Conservation (phyloP, 2,888 invertebrate species). For the Troglohyphantes excavatus region DNA sequence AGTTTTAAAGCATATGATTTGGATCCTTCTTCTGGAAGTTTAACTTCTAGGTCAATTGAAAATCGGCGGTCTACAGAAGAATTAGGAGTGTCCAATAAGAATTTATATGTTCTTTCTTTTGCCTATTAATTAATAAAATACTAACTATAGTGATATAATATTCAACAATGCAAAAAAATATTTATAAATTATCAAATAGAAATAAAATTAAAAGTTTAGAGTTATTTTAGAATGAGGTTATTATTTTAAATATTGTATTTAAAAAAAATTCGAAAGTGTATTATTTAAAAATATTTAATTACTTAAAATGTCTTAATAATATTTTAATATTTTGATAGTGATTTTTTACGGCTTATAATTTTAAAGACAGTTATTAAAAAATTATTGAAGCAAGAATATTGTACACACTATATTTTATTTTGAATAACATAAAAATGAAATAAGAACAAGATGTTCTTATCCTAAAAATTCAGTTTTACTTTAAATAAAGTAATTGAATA, state of each 20-base stretch:
- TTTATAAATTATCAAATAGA: neutral
- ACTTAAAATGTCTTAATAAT: neutral
- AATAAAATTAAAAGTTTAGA: no score
- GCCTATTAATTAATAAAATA: neutral
- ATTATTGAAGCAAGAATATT: no score
- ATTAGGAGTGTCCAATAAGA: constrained; percentile 59
- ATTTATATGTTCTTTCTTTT: constrained; percentile 46
- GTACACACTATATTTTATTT: no score
- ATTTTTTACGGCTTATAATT: no score
- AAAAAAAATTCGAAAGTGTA: neutral
- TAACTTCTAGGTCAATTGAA: constrained; percentile 11
- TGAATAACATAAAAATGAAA: no score
- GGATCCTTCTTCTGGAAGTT: constrained; percentile 18
- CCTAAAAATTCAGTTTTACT: no score
- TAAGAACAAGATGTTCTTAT: no score
- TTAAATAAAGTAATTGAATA: no score
- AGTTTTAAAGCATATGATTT: constrained; percentile 19
- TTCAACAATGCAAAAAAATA: neutral
- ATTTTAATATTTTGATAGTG: no score
- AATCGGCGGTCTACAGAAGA: constrained; percentile 51
- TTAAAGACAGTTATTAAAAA: no score
- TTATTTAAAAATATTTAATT: neutral
- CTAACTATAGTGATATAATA: neutral
- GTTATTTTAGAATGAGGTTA: no score
- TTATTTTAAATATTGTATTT: neutral